phyloP scores from a whole-genome alignment of 53 echinoderm and acorn worm genomes.

The Zoroaster sp. region DNA sequence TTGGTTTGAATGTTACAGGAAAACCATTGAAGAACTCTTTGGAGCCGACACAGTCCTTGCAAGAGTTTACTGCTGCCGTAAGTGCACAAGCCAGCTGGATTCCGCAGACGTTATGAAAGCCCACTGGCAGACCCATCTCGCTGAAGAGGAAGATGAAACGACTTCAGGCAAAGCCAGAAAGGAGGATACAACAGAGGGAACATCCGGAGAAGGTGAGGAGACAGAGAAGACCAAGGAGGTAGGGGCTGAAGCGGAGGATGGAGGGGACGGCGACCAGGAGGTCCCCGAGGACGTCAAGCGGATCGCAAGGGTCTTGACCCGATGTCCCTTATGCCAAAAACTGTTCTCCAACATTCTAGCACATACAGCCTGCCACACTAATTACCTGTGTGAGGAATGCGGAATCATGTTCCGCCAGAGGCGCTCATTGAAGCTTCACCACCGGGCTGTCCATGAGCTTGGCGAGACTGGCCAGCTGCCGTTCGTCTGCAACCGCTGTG shows the following conservation, averaged over 20 bases:
- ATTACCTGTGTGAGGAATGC: conserved; percentile 59
- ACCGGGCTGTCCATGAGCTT: conserved; percentile 42
- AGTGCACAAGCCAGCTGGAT: conserved; percentile 36
- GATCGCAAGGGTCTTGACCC: conserved; percentile 45
- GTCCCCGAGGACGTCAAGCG: conserved; percentile 14
- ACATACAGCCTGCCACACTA: conserved; percentile 53
- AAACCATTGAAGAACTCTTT: conserved; percentile 44
- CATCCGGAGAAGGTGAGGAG: background rate
- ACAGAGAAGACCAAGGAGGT: background rate
- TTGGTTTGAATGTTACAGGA: background rate
- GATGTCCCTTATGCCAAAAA: conserved; percentile 55
- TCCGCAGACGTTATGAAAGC: conserved; percentile 25
- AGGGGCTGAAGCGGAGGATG: background rate
- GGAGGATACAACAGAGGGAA: background rate
- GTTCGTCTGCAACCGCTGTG: conserved; percentile 44
- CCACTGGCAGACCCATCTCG: conserved; percentile 45
- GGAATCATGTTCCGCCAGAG: conserved; percentile 39
- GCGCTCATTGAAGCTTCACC: conserved; percentile 43
- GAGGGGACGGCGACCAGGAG: conserved; percentile 17
- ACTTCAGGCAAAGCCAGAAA: background rate
- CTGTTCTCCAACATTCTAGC: conserved; percentile 53
- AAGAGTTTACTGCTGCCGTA: conserved; percentile 40
- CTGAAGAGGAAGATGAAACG: background rate
- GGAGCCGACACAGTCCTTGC: conserved; percentile 12
- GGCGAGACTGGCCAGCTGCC: conserved; percentile 49